Evolutionary conservation across 1,140 invertebrate species (phyloP).

Genomic region (Leptestheria dahalacensis): DNA sequence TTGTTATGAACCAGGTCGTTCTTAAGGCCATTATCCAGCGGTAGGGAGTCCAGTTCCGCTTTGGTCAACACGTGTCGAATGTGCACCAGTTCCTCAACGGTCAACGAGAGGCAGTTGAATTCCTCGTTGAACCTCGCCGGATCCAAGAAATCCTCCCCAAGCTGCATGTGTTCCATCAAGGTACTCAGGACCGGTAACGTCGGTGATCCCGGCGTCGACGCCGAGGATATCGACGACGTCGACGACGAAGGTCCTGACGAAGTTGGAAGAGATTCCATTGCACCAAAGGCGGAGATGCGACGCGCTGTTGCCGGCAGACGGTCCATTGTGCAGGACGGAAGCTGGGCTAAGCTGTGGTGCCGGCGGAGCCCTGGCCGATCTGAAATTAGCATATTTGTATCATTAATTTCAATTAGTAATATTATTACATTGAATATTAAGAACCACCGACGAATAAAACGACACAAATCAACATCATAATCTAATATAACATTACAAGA

Average conservation of each 20-base stretch:
- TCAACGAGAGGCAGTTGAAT: slow-evolving; percentile 79
- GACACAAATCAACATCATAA: too few relatives aligned
- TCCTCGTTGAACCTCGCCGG: slow-evolving; percentile 66
- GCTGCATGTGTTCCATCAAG: slow-evolving; percentile 19
- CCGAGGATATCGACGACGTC: slow-evolving; percentile 13
- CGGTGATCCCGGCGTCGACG: slow-evolving; percentile 17
- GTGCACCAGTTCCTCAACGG: slow-evolving; percentile 89
- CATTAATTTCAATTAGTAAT: too few relatives aligned
- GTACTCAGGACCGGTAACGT: neutral
- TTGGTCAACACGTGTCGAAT: slow-evolving; percentile 90
- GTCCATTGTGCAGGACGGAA: neutral
- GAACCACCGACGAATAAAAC: too few relatives aligned
- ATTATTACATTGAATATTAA: neutral
- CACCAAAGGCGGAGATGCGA: neutral
- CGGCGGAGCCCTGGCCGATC: neutral
- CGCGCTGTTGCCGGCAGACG: too few relatives aligned
- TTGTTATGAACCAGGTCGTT: slow-evolving; percentile 84
- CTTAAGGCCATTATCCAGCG: slow-evolving; percentile 73
- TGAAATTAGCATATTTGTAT: too few relatives aligned
- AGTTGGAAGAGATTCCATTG: neutral
- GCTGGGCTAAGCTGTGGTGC: neutral
- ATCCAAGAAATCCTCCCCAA: slow-evolving; percentile 29
- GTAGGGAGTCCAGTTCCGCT: slow-evolving; percentile 81
- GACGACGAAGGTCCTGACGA: neutral
- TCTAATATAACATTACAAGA: too few relatives aligned